Conservation (phyloP, 2,113 vertebrate species). For the Puffinus mauretanicus region DNA sequence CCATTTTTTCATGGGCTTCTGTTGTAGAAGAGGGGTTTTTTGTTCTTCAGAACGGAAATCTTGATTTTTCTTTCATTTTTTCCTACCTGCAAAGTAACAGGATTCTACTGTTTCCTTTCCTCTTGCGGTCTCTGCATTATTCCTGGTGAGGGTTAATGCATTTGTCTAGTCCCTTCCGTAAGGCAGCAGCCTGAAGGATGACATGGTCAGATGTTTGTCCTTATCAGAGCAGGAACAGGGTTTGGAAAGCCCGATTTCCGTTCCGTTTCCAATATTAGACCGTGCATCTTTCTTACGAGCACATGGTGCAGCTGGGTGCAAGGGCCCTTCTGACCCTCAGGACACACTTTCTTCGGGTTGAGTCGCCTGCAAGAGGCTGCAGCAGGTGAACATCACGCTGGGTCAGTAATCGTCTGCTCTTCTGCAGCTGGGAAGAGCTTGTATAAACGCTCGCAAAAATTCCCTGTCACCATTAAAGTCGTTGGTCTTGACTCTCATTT, state of each 20-base stretch:
- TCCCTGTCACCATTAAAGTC: background rate
- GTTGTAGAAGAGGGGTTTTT: background rate
- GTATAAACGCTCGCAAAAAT: accelerated
- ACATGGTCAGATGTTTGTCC: background rate
- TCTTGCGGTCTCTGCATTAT: background rate
- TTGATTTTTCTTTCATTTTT: background rate
- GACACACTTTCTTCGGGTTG: background rate
- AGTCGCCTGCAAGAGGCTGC: background rate
- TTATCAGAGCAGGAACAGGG: background rate
- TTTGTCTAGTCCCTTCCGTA: background rate
- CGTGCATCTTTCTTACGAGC: background rate
- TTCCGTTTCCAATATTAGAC: background rate
- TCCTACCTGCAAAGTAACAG: background rate
- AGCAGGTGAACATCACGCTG: accelerated
- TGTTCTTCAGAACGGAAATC: background rate
- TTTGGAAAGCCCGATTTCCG: background rate
- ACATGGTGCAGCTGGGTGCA: background rate
- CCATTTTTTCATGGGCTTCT: background rate
- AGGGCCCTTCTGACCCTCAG: background rate
- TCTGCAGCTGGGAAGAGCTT: background rate
- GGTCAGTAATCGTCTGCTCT: background rate
- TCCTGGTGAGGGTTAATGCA: background rate
- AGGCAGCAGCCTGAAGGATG: background rate
- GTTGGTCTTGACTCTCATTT: background rate
- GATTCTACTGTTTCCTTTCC: background rate